phyloP scores from a whole-genome alignment of 1,140 invertebrate species.

The Sycophila sp. region DNA sequence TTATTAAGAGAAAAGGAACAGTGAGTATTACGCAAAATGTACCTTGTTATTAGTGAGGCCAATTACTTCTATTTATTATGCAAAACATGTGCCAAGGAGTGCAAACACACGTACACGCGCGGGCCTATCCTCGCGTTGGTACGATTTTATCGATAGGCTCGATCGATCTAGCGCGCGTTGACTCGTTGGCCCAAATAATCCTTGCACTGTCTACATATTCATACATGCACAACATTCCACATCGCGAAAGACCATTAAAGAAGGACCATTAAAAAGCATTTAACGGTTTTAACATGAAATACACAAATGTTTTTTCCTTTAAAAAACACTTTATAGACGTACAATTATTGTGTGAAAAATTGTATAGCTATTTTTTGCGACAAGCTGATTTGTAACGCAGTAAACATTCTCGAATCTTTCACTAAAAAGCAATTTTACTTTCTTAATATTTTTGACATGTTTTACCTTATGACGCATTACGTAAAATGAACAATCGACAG shows the following conservation, averaged over 20 bases:
- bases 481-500: too few relatives aligned
- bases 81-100: constrained; percentile 26
- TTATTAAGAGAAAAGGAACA: constrained; percentile 13
- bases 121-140: not conserved
- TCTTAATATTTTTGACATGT: too few relatives aligned
- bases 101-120: not conserved
- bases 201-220: not conserved
- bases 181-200: constrained; percentile 28
- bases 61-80: constrained; percentile 38
- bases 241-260: too few relatives aligned
- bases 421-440: too few relatives aligned
- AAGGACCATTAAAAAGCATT: too few relatives aligned
- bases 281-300: too few relatives aligned
- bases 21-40: constrained; percentile 3
- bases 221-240: not conserved
- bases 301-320: too few relatives aligned
- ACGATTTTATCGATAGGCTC: constrained; percentile 18
- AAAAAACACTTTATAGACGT: too few relatives aligned
- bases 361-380: too few relatives aligned
- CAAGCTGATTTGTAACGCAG: too few relatives aligned
- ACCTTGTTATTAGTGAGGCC: constrained; percentile 30
- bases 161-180: not conserved
- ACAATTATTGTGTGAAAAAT: too few relatives aligned
- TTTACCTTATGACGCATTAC: too few relatives aligned
- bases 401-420: constrained; percentile 48